These are phyloP conservation scores for Falco peregrinus DNA, from an alignment of 2,797 vertebrate species.

Conservation along the genomic window DNA sequence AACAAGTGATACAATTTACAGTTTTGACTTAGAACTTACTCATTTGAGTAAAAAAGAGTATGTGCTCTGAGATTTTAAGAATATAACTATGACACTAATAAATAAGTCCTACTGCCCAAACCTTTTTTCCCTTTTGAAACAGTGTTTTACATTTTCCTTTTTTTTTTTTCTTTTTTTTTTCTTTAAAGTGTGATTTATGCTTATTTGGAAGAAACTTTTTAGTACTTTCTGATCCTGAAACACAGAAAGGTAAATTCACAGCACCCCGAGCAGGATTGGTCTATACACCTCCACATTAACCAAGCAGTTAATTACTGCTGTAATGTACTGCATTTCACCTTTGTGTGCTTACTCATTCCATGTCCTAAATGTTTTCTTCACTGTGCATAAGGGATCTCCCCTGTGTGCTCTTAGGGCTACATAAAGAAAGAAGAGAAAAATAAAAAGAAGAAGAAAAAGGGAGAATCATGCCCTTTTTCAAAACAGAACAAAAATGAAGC, in stretches of 20 bases:
- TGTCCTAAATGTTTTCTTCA: not conserved
- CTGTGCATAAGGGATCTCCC: not conserved
- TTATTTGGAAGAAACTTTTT: not conserved
- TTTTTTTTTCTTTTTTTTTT: not conserved
- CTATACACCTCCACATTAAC: not conserved
- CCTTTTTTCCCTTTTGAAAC: not conserved
- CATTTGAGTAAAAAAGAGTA: not conserved
- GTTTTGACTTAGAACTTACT: not conserved
- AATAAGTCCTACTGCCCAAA: not conserved
- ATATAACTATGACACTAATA: not conserved
- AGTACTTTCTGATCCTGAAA: not conserved
- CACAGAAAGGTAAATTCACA: not conserved
- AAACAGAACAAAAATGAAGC: not conserved
- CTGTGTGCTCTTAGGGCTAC: not conserved
- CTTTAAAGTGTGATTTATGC: not conserved
- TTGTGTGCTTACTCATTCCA: constrained; percentile 23
- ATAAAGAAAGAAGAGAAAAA: not conserved
- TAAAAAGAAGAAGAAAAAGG: not conserved
- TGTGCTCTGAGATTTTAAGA: not conserved
- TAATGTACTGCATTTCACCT: not conserved
- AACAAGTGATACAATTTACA: not conserved
- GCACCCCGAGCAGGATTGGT: not conserved
- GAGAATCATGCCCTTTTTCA: not conserved
- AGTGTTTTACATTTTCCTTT: not conserved
- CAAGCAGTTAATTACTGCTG: not conserved